These are phyloP conservation scores for Sphaerodactylus townsendi DNA, from an alignment of 2,113 vertebrate genomes.

Conservation along the genomic window DNA sequence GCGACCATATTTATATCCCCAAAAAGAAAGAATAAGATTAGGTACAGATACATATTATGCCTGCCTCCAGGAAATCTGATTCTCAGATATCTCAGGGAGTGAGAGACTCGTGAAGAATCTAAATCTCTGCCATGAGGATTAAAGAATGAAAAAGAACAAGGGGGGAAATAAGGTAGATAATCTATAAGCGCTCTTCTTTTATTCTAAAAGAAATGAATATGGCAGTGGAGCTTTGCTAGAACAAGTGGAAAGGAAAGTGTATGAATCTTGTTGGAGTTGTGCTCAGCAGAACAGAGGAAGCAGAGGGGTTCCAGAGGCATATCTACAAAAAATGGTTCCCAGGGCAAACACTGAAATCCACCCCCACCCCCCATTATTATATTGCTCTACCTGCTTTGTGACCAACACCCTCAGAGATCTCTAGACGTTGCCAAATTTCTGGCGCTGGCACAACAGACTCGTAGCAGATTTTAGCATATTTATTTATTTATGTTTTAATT, in stretches of 20 bases:
- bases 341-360: too few relatives aligned
- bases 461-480: too few relatives aligned
- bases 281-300: neutral
- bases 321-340: too few relatives aligned
- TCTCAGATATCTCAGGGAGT: neutral
- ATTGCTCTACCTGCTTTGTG: too few relatives aligned
- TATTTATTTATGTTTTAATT: too few relatives aligned
- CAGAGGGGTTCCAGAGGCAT: neutral
- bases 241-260: neutral
- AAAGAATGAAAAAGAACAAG: neutral
- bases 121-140: neutral
- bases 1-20: constrained; percentile 37
- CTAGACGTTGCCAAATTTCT: too few relatives aligned
- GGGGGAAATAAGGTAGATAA: neutral
- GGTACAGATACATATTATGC: constrained; percentile 14
- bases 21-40: constrained; percentile 19
- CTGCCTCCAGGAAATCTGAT: neutral
- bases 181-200: neutral
- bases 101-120: neutral
- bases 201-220: neutral
- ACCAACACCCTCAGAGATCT: too few relatives aligned
- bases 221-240: neutral
- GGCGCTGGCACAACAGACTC: too few relatives aligned
- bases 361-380: too few relatives aligned
- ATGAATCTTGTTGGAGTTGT: neutral